phyloP scores from a whole-genome alignment of 2,888 invertebrate species.

The Helobdella robusta region DNA sequence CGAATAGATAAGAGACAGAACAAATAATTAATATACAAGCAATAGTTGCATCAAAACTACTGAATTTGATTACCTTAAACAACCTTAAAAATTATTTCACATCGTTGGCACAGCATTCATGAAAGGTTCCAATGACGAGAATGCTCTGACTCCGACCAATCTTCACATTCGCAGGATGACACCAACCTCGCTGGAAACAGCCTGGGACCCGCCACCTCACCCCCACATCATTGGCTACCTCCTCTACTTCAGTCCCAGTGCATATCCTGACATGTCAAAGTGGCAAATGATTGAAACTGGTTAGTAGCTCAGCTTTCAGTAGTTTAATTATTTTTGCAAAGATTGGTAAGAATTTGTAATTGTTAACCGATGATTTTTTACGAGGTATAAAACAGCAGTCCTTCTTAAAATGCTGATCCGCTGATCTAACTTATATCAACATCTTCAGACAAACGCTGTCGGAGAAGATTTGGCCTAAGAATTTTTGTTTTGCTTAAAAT shows the following conservation, averaged over 20 bases:
- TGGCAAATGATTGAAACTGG: constrained; percentile 44
- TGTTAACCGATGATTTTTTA: too few relatives aligned
- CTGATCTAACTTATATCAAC: too few relatives aligned
- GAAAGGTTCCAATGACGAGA: not conserved
- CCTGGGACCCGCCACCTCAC: constrained; percentile 54
- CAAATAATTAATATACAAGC: not conserved
- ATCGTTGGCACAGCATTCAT: not conserved
- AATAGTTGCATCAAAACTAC: not conserved
- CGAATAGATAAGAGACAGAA: too few relatives aligned
- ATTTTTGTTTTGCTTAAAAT: too few relatives aligned
- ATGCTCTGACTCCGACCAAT: constrained; percentile 82
- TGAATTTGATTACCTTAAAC: not conserved
- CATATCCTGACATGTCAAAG: constrained; percentile 39
- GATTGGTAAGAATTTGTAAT: too few relatives aligned
- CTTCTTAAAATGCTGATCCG: too few relatives aligned
- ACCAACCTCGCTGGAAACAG: constrained; percentile 75
- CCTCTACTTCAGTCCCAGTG: constrained; percentile 43
- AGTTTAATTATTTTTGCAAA: too few relatives aligned
- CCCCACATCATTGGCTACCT: constrained; percentile 44
- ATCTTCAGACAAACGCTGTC: too few relatives aligned
- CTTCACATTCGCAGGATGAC: constrained; percentile 89
- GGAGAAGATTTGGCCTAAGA: too few relatives aligned
- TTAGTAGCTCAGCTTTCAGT: too few relatives aligned
- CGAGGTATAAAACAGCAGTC: too few relatives aligned
- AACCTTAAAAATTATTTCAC: not conserved